Base-by-base conservation (phyloP, 2,797 vertebrate species). In the Betta splendens region DNA sequence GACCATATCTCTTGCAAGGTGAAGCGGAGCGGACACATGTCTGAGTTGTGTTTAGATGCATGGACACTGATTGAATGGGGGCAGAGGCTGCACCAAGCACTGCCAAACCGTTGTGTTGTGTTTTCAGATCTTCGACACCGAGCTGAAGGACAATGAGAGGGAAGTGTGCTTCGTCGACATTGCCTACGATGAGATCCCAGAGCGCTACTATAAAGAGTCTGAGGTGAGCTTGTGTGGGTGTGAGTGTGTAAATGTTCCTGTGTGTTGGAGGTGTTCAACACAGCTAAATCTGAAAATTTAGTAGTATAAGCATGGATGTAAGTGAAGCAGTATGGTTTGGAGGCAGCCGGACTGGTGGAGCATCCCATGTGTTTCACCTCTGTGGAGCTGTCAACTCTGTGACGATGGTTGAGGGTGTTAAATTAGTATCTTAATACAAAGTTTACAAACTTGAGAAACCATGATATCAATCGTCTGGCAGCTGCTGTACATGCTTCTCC, bases 121-220 rank as follows among this genome's bases (percentile, higher is more conserved):
- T 53, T 79, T 80, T 60, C 89, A 99, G 96, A 99, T 98, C 89
- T 99, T 99, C 80, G 93, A 95, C 81, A 93, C 65, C 0, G 96
- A 98, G 88, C 93, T 94, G 68, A 94, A 85, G 75, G 89, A 88
- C 6, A 85, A 97, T 58, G 96, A 98, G 84, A 89, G 94, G 71
- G 96, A 99, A 85, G 94, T 99, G 51, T 98, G 96, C 81, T 96
- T 94, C 38, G 87, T 99, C 12, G 98, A 99, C 75, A 98, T 99
- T 1, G 98, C 96, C 64, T 97, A 98, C 89, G 89, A 95, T 88
- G 91, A 93, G 78, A 91, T 93, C 77, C 95, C 97, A 0, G 98
- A 99, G 78, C 95, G 97, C 63, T 97, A 99, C 85, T 99, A 98
- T 80, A 99, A 99, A 80, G 97, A 98, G 13, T 95, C 96, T 0